These are phyloP conservation scores for Coenobita brevimanus DNA, from an alignment of 1,140 invertebrate genomes.

Conservation along the genomic window DNA sequence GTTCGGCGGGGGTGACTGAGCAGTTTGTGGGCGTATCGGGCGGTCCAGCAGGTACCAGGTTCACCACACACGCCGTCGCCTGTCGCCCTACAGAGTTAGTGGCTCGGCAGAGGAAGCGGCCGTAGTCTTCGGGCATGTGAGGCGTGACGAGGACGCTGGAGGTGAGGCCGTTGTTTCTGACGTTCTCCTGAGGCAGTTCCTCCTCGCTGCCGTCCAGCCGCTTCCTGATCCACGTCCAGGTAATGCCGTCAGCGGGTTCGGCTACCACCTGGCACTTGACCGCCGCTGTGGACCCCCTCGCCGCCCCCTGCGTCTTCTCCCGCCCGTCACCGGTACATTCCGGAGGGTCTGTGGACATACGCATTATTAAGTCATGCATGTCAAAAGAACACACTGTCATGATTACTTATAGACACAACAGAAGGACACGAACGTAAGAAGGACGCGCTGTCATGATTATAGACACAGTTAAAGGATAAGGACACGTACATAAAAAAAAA, in stretches of 20 bases:
- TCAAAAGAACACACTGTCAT: neutral
- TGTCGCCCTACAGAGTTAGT: constrained; percentile 42
- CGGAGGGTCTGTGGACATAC: constrained; percentile 32
- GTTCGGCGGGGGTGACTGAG: constrained; percentile 6
- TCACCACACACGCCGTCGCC: constrained; percentile 42
- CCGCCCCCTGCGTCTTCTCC: constrained; percentile 45
- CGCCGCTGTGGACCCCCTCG: constrained; percentile 28
- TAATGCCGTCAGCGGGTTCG: constrained; percentile 31
- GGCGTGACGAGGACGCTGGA: constrained; percentile 54
- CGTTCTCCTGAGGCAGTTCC: constrained; percentile 2
- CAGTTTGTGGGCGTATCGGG: constrained; percentile 53
- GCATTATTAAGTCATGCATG: too few species aligned
- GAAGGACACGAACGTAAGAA: neutral
- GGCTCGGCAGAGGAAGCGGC: constrained; percentile 34
- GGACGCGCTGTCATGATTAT: too few species aligned
- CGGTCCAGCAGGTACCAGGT: constrained; percentile 47
- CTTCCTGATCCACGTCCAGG: constrained; percentile 47
- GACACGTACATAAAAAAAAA: too few species aligned
- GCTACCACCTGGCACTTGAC: constrained; percentile 46
- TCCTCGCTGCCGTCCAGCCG: constrained; percentile 45
- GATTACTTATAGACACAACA: neutral
- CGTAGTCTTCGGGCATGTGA: constrained; percentile 47
- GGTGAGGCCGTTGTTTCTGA: constrained; percentile 29
- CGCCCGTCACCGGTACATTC: constrained; percentile 3
- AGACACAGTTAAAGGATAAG: too few species aligned